Base-by-base conservation (phyloP, 2,113 vertebrate genomes). In the Fulica atra region DNA sequence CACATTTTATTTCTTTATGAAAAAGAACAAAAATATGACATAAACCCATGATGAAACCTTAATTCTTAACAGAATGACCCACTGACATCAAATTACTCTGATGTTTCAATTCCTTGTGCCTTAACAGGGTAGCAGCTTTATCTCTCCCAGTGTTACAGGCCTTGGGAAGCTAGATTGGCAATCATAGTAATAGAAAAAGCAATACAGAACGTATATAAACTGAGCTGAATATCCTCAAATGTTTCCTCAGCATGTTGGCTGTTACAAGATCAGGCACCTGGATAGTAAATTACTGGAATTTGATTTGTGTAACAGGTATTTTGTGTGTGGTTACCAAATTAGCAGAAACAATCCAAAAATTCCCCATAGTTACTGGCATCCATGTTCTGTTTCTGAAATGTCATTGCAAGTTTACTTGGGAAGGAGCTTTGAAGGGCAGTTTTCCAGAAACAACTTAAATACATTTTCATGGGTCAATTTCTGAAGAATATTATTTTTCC, bases 351-450 rank as follows among this genome's bases (percentile, higher is more conserved):
- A 85, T 73, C 63, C 28, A 57, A 66, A 93, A 85, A 72, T 65
- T 88, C 78, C 88, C 74, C 28, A 25, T 50, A 86, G 78, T 71
- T 69, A 61, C 63, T 2, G 3, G 63, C 5, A 23, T 42, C 77
- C 83, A 63, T 7, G 20, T 73, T 78, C 73, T 80, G 40, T 0
- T 85, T 92, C 50, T 63, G 61, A 95, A 95, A 70, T 64, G 70
- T 69, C 74, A 63, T 51, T 80, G 85, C 33, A 70, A 96, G 91
- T 96, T 94, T 81, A 80, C 65, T 94, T 85, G 82, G 77, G 63
- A 95, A 96, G 92, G 83, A 97, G 59, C 35, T 94, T 93, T 97
- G 83, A 96, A 97, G 92, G 95, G 88, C 92, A 93, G 68, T 81
- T 88, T 96, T 93, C 80, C 94, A 96, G 89, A 71, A 83, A 72